phyloP scores from a whole-genome alignment of 1,140 invertebrate genomes.

The Spodoptera frugiperda region DNA sequence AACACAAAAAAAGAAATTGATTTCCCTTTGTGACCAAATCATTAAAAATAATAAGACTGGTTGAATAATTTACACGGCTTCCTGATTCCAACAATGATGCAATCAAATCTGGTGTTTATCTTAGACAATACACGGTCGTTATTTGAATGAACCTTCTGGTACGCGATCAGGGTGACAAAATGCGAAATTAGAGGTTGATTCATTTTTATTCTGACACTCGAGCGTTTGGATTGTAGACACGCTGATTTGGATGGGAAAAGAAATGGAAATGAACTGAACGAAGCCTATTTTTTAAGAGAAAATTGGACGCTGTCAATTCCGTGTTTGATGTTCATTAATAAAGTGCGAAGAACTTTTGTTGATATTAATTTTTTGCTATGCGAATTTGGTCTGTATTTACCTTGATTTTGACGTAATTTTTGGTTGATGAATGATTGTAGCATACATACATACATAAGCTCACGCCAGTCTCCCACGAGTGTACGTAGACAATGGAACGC shows the following conservation, averaged over 20 bases:
- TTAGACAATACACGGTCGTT: not conserved
- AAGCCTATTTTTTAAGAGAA: no score
- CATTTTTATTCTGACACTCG: not conserved
- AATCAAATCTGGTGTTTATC: not conserved
- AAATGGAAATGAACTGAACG: not conserved
- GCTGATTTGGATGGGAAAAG: not conserved
- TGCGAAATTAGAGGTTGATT: not conserved
- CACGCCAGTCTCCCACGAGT: no score
- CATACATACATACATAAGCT: no score
- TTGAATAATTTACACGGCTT: not conserved
- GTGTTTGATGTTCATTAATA: no score
- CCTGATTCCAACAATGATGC: not conserved
- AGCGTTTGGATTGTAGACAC: not conserved
- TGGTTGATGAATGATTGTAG: no score
- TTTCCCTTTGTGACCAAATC: not conserved
- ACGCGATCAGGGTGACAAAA: not conserved
- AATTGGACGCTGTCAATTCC: no score
- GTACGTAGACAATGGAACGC: no score
- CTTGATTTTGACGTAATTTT: not conserved
- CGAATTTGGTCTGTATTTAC: no score
- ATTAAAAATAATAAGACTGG: not conserved
- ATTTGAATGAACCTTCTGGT: not conserved
- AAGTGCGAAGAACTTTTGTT: no score
- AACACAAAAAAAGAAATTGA: not conserved
- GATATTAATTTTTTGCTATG: no score